Evolutionary conservation across 2,113 vertebrate species (phyloP).

Genomic region (Melanotaenia duboulayi): DNA sequence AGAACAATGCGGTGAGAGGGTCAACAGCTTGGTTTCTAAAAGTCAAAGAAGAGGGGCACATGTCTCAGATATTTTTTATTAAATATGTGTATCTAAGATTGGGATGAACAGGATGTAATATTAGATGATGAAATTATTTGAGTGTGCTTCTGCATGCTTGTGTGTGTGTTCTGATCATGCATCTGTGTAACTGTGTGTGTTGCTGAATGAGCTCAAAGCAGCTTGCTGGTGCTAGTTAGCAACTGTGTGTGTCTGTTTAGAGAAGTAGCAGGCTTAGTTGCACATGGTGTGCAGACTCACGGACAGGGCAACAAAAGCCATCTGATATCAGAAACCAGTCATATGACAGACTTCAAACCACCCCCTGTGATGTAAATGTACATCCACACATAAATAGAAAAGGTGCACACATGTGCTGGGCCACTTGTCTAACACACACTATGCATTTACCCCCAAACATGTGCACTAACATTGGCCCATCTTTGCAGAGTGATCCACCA

Average conservation of each 20-base stretch:
- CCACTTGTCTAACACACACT: neutral
- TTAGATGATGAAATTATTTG: neutral
- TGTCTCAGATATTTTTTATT: too few species aligned
- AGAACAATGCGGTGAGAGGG: slow-evolving; percentile 1
- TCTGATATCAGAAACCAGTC: slow-evolving; percentile 35
- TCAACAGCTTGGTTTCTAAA: neutral
- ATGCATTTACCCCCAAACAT: slow-evolving; percentile 21
- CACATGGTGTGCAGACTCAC: slow-evolving; percentile 16
- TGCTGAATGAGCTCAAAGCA: neutral
- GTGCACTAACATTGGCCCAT: slow-evolving; percentile 6
- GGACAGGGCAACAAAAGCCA: slow-evolving; percentile 31
- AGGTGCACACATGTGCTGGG: neutral
- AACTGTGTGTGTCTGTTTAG: slow-evolving; percentile 13
- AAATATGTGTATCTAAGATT: too few species aligned
- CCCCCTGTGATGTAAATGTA: neutral
- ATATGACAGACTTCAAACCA: slow-evolving; percentile 30
- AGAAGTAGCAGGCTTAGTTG: neutral
- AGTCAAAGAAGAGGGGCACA: neutral
- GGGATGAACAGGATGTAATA: too few species aligned
- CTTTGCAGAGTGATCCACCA: slow-evolving; percentile 53
- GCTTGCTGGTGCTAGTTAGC: slow-evolving; percentile 1
- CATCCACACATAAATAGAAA: slow-evolving; percentile 23
- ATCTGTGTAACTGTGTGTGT: neutral
- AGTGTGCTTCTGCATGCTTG: neutral
- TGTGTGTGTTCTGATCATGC: neutral